Conservation (phyloP, 2,797 vertebrate species). For the Spatula clypeata region DNA sequence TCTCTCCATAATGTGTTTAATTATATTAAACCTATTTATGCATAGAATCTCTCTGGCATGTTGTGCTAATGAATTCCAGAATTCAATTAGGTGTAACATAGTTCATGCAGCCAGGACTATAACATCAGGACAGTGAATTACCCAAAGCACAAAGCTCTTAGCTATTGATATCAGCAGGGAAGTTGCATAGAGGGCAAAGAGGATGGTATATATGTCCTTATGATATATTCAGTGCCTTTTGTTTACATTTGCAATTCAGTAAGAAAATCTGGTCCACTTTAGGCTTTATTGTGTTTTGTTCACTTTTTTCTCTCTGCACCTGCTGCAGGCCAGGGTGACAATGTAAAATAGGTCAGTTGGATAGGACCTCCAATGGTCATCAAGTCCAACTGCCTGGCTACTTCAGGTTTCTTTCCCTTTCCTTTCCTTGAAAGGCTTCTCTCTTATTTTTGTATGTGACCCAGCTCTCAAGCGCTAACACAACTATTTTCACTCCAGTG, state of each 20-base stretch:
- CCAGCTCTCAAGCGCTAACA: not conserved
- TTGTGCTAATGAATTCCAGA: not conserved
- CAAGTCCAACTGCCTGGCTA: no score
- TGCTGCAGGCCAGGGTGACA: no score
- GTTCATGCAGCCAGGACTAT: not conserved
- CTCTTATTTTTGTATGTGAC: not conserved
- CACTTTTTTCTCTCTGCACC: not conserved
- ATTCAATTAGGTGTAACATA: not conserved
- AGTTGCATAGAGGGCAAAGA: not conserved
- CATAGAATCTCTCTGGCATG: not conserved
- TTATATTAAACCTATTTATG: not conserved
- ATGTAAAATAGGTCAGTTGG: no score
- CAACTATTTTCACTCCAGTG: not conserved
- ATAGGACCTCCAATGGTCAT: no score
- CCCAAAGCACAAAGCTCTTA: not conserved
- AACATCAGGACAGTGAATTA: not conserved
- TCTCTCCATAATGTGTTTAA: not conserved
- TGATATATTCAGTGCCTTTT: not conserved
- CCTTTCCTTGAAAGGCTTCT: not conserved
- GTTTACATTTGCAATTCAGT: not conserved
- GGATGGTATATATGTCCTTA: not conserved
- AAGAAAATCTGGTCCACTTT: not conserved
- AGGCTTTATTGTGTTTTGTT: not conserved
- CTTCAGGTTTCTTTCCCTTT: not conserved
- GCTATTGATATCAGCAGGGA: fast-evolving